Base-by-base conservation (phyloP, 2,797 vertebrate species). In the Coendou prehensilis region DNA sequence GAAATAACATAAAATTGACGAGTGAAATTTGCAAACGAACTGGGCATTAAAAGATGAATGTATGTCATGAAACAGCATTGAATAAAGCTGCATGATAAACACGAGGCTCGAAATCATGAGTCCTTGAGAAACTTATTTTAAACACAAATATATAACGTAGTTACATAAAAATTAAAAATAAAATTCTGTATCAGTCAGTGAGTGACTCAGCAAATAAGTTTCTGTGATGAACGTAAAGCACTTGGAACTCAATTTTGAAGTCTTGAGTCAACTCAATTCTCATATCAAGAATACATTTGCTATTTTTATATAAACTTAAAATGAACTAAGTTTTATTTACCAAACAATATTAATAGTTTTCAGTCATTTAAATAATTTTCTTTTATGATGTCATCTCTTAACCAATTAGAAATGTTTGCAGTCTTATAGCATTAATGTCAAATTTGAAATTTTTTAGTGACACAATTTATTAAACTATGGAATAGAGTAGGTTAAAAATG, bases 161-260 rank as follows among this genome's bases (percentile, higher is more conserved):
- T 80, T 94, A 71, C 7, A 59, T 91, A 75, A 87, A 67, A 95
- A 73, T 78, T 87, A 63, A 92, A 88, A 92, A 85, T 87, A 59
- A 82, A 89, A 75, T 71, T 79, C 3, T 91, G 81, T 50, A 54
- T 83, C 61, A 81, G 63, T 90, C 28, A 83, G 15, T 45, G 91
- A 83, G 15, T 45, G 91, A 64, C 6, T 8, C n/a, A 64, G 18
- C 10, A 94, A 47, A 33, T 81, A 37, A 54, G 8, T n/a, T 93
- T 95, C 5, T 91, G 0, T 61, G 11, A 83, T 73, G 17, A 89
- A 73, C 22, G 75, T 87, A 50, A 86, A 47, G 17, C 23, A 63
- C 4, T 22, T 37, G n/a, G 17, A 59, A 92, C 10, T 96, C 64
- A 88, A n/a, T 71, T 89, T 84, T 95, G 37, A 93, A 96, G 63